These are phyloP conservation scores for Yponomeuta malinellus DNA, from an alignment of 2,888 invertebrate genomes.

Conservation along the genomic window DNA sequence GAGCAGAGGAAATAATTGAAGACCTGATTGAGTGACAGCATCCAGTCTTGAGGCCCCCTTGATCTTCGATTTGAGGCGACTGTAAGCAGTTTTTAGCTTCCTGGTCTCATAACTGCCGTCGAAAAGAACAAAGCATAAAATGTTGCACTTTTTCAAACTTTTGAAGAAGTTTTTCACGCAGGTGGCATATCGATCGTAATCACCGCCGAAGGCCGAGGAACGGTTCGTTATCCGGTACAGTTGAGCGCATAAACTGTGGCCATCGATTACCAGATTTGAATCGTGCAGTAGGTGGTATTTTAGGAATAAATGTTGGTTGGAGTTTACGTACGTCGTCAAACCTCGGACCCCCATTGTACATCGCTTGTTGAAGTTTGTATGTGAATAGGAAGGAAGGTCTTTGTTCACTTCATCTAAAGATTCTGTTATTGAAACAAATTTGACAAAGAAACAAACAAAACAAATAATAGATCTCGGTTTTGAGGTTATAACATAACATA, in stretches of 20 bases:
- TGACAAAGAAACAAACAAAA: no score
- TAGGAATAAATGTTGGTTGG: conserved; percentile 79
- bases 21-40: conserved; percentile 67
- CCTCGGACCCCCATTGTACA: conserved; percentile 86
- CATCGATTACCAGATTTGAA: conserved; percentile 85
- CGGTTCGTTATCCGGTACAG: conserved; percentile 78
- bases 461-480: no score
- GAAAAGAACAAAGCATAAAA: conserved; percentile 83
- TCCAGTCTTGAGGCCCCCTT: conserved; percentile 73
- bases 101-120: conserved; percentile 86
- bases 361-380: conserved; percentile 21
- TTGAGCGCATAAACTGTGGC: conserved; percentile 83
- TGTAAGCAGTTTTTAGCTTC: conserved; percentile 80
- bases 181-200: conserved; percentile 86
- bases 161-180: conserved; percentile 81
- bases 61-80: conserved; percentile 77
- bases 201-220: conserved; percentile 87
- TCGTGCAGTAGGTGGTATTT: conserved; percentile 79
- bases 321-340: conserved; percentile 85
- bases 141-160: conserved; percentile 80
- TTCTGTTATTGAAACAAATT: neutral
- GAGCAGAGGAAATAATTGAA: conserved; percentile 84
- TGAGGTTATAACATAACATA: no score
- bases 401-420: neutral
- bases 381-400: neutral